A percentile compares a stretch with the other conserved stretches of the same genome.
Evolutionary conservation across 2,797 vertebrate species (phyloP).

Genomic region (Muscicapa striata): DNA sequence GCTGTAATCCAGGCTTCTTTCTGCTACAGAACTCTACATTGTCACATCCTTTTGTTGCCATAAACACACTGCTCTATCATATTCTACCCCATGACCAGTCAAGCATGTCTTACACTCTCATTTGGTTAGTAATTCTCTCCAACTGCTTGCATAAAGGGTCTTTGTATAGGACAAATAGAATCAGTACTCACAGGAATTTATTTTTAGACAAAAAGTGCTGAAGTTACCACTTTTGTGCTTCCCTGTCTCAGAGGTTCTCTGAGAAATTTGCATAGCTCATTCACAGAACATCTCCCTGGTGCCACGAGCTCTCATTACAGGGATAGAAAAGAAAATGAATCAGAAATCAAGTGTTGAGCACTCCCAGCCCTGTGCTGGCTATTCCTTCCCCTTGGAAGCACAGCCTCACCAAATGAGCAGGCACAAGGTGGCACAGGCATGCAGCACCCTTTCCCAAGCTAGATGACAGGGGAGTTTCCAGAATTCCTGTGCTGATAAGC

Average conservation of each 20-base stretch:
- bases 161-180: background rate
- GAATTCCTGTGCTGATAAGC: background rate
- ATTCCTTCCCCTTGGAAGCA: background rate
- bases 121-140: background rate
- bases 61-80: too few species aligned
- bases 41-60: background rate
- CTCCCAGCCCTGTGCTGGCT: background rate
- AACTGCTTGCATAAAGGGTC: background rate
- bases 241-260: background rate
- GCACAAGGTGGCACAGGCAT: background rate
- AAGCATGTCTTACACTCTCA: background rate
- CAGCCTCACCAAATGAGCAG: background rate
- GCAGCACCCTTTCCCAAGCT: background rate
- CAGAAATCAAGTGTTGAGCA: background rate
- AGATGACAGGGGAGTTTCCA: background rate
- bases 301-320: background rate
- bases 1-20: background rate
- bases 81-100: background rate
- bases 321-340: background rate
- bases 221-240: background rate
- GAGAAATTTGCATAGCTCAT: background rate
- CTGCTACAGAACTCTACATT: background rate
- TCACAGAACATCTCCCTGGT: background rate
- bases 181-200: background rate
- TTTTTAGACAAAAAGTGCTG: background rate